Base-by-base conservation (phyloP, 2,797 vertebrate species). In the Yasuhikotakia modesta region DNA sequence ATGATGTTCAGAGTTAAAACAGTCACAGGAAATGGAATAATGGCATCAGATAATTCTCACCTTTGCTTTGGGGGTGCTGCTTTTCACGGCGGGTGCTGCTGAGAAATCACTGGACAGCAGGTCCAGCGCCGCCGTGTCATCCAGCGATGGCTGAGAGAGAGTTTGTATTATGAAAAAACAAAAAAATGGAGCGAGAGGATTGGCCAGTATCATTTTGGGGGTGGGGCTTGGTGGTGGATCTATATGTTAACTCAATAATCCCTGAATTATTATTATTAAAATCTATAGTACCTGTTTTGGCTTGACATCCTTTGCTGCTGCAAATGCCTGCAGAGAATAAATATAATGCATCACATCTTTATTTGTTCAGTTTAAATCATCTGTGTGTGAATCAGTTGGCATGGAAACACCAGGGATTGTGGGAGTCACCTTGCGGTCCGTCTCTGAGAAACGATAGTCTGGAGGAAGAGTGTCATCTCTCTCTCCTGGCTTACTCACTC, bases 381-480 rank as follows among this genome's bases (percentile, higher is more conserved):
- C n/a, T n/a, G n/a, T n/a, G n/a, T n/a, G n/a, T n/a, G n/a, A n/a
- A 22, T 21, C 58, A 16, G 69, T 78, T 52, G 80, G 30, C 39
- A 11, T 12, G 1, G 10, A 53, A 43, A 53, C 32, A 71, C 10
- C n/a, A n/a, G 3, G n/a, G 5, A 30, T 50, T 48, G 4, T 5
- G 32, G 19, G 48, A 39, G 13, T 30, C 85, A 94, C 93, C 91
- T 91, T 92, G 0, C 58, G 75, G 16, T 92, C 91, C 55, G 91
- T 86, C 78, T 91, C 88, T 0, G 86, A 90, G 72, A 85, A 88
- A 46, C 87, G 86, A 45, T 85, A 91, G 45, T 93, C 92, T 1
- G 90, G 85, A 0, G 93, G 93, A 78, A 94, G 89, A 0, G 84
- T 63, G 87, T 93, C 92, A 0, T 93, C 92, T 86, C 86, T 88